Percentiles rank a stretch among this genome's conserved stretches.
Conservation (phyloP, 2,888 invertebrate genomes). For the Theodoxus fluviatilis region DNA sequence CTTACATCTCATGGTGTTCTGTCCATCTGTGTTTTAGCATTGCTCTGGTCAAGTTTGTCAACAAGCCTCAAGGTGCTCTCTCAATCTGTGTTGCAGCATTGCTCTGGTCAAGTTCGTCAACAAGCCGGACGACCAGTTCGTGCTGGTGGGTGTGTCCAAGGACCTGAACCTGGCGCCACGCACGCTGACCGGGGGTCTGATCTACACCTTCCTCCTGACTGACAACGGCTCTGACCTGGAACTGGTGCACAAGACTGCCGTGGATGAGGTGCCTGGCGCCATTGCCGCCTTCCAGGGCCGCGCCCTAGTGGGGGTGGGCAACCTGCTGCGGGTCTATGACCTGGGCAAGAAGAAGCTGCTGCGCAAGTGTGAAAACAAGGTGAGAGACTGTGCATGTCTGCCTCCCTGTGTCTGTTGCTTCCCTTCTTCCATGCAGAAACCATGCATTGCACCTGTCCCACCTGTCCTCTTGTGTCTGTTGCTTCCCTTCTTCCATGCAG, state of each 20-base stretch:
- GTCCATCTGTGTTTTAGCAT: too few relatives aligned
- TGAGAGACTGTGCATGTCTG: conserved; percentile 42
- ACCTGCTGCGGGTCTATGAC: conserved; percentile 91
- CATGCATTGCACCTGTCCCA: too few relatives aligned
- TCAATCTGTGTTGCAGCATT: conserved; percentile 67
- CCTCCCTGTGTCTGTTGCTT: too few relatives aligned
- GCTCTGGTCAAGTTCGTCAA: conserved; percentile 82
- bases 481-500: too few relatives aligned
- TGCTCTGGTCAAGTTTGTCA: too few relatives aligned
- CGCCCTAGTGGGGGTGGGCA: conserved; percentile 89
- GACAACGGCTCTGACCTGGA: conserved; percentile 84
- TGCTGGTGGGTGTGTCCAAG: conserved; percentile 89
- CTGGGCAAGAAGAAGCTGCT: conserved; percentile 94
- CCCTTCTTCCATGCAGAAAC: too few relatives aligned
- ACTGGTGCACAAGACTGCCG: conserved; percentile 88
- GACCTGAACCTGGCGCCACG: conserved; percentile 89
- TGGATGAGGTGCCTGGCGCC: conserved; percentile 83
- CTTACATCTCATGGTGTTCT: too few relatives aligned
- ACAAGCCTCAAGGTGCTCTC: neutral
- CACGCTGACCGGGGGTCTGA: conserved; percentile 80
- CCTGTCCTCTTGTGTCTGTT: too few relatives aligned
- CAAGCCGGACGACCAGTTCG: conserved; percentile 72
- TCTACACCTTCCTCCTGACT: conserved; percentile 75
- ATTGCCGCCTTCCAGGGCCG: conserved; percentile 76
- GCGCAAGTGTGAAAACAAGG: conserved; percentile 96